These are phyloP conservation scores for Epizoanthus stellaris DNA, from an alignment of 92 coral and sea anemone species.

Conservation along the genomic window DNA sequence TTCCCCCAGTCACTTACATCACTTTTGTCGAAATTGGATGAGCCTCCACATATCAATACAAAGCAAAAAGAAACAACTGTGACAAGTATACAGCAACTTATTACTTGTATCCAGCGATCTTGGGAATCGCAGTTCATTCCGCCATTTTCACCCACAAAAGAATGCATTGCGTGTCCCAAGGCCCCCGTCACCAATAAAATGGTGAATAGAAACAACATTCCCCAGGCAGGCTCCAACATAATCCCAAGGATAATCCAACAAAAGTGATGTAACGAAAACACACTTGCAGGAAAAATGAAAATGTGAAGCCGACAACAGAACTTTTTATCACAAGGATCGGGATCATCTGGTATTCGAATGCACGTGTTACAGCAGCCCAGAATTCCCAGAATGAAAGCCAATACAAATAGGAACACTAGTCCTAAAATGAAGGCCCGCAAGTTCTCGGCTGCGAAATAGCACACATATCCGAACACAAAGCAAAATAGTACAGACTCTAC, in stretches of 20 bases:
- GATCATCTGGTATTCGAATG: no score
- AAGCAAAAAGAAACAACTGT: background rate
- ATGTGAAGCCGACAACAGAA: background rate
- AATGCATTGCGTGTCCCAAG: background rate
- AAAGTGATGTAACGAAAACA: background rate
- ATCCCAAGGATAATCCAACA: background rate
- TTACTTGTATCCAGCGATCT: no score
- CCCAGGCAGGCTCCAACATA: constrained; percentile 10
- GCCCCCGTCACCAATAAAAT: background rate
- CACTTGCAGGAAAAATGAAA: background rate
- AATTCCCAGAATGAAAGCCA: background rate
- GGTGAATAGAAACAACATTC: background rate
- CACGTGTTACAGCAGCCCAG: background rate
- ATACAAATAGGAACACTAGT: background rate
- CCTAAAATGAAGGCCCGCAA: background rate
- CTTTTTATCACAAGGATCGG: background rate
- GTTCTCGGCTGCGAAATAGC: no score
- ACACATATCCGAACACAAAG: background rate
- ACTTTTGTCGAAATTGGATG: background rate
- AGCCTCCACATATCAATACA: background rate
- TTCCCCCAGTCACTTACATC: constrained; percentile 12
- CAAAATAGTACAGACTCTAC: background rate
- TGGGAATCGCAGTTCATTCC: no score
- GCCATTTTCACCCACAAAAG: background rate
- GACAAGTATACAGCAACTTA: background rate